phyloP scores from a whole-genome alignment of 2,797 vertebrate genomes.

The Lutjanus campechanus region DNA sequence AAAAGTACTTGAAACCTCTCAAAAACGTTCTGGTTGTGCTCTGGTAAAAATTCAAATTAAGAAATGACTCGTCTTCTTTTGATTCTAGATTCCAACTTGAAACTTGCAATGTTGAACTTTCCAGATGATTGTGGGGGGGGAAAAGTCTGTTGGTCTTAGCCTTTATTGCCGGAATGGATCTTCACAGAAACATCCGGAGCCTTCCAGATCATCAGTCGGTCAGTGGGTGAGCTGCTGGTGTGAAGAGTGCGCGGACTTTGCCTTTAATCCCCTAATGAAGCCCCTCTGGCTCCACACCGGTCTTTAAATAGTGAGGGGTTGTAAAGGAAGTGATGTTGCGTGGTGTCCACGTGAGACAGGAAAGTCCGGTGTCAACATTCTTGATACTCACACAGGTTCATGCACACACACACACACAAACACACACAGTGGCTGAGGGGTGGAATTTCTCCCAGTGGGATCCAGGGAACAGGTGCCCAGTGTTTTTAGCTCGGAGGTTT shows the following conservation, averaged over 20 bases:
- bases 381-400: conserved; percentile 11
- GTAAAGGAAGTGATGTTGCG: conserved; percentile 67
- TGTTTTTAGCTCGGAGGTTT: conserved; percentile 65
- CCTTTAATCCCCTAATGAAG: conserved; percentile 61
- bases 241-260: conserved; percentile 51
- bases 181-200: conserved; percentile 14
- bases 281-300: conserved; percentile 45
- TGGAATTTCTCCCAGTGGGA: conserved; percentile 68
- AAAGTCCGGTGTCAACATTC: conserved; percentile 64
- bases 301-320: conserved; percentile 75
- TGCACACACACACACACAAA: conserved; percentile 21
- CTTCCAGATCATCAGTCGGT: conserved; percentile 32
- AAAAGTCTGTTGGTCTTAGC: background rate
- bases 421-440: conserved; percentile 25
- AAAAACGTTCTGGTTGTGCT: background rate
- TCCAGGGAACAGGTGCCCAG: conserved; percentile 72
- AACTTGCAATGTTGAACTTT: background rate
- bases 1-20: background rate
- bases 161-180: conserved; percentile 20
- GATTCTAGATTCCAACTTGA: background rate
- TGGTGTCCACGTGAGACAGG: conserved; percentile 51
- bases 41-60: background rate
- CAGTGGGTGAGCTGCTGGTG: conserved; percentile 55
- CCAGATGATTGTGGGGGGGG: background rate
- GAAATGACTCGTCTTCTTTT: background rate